phyloP scores from a whole-genome alignment of 2,113 vertebrate genomes.

The Micromys minutus region DNA sequence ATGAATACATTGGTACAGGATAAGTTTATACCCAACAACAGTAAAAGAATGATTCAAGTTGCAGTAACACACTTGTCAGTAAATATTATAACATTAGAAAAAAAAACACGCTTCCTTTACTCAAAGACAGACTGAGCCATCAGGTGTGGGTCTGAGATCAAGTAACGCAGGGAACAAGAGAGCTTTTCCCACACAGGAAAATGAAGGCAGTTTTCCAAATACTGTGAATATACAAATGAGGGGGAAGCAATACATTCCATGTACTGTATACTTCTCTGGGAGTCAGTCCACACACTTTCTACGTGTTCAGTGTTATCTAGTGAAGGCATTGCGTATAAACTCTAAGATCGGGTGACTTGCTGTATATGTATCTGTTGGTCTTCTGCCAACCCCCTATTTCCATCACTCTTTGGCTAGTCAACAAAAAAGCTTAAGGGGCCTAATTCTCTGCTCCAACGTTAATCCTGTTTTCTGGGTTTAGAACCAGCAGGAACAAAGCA shows the following conservation, averaged over 20 bases:
- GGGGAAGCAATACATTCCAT: slow-evolving; percentile 83
- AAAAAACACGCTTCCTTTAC: slow-evolving; percentile 86
- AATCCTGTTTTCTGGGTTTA: slow-evolving; percentile 54
- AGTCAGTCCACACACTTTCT: slow-evolving; percentile 79
- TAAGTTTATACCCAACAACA: slow-evolving; percentile 85
- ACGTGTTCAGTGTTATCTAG: slow-evolving; percentile 77
- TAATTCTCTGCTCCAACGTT: slow-evolving; percentile 67
- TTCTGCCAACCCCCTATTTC: slow-evolving; percentile 49
- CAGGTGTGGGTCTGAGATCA: slow-evolving; percentile 86
- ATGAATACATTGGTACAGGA: slow-evolving; percentile 88
- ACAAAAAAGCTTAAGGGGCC: slow-evolving; percentile 41
- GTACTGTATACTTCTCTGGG: slow-evolving; percentile 79
- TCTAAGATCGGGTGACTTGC: slow-evolving; percentile 49
- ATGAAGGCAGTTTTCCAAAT: slow-evolving; percentile 88
- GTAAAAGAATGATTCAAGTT: slow-evolving; percentile 84
- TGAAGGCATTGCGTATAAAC: slow-evolving; percentile 61
- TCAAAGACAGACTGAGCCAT: slow-evolving; percentile 86
- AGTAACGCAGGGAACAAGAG: slow-evolving; percentile 88
- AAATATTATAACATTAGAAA: slow-evolving; percentile 85
- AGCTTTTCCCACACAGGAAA: slow-evolving; percentile 86
- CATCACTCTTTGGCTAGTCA: slow-evolving; percentile 73
- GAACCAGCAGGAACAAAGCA: slow-evolving; percentile 62
- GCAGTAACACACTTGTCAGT: slow-evolving; percentile 85
- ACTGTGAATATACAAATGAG: slow-evolving; percentile 85
- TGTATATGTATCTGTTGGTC: slow-evolving; percentile 9